A percentile compares a stretch with the other conserved stretches of the same genome.
These are phyloP conservation scores for Seladonia tumulorum DNA, from an alignment of 2,888 invertebrate species.

Conservation along the genomic window DNA sequence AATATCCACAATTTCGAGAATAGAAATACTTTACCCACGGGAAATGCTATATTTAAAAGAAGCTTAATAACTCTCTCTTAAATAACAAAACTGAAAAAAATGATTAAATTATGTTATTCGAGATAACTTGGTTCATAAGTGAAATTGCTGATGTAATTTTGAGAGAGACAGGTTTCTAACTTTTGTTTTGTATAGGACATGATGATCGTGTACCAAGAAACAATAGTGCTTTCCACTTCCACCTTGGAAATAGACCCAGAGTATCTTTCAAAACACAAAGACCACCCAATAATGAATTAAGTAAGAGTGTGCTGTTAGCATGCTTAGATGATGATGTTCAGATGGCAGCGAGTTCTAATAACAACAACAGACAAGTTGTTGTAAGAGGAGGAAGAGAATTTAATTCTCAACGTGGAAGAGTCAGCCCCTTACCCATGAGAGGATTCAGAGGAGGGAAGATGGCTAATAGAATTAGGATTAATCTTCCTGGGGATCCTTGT, in stretches of 20 bases:
- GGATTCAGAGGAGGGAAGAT: conserved; percentile 61
- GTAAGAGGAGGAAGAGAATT: conserved; percentile 70
- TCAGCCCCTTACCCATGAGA: conserved; percentile 75
- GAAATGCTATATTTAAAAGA: too few relatives aligned
- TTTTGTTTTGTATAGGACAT: conserved; percentile 68
- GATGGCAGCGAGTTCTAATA: conserved; percentile 75
- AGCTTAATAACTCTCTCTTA: not conserved
- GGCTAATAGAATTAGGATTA: conserved; percentile 38
- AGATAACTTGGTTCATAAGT: not conserved
- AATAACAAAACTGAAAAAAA: not conserved
- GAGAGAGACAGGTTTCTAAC: not conserved
- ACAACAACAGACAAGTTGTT: conserved; percentile 72
- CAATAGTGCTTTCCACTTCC: conserved; percentile 45
- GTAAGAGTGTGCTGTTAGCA: conserved; percentile 59
- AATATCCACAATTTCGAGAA: too few relatives aligned
- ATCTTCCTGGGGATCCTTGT: conserved; percentile 85
- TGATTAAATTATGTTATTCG: too few relatives aligned
- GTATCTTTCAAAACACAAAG: conserved; percentile 78
- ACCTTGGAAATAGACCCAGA: conserved; percentile 68
- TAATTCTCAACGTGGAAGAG: conserved; percentile 71
- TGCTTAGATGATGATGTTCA: conserved; percentile 77
- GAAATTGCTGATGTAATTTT: not conserved
- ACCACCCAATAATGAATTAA: conserved; percentile 49
- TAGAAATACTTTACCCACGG: too few relatives aligned
- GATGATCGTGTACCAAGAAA: conserved; percentile 74